Conservation (phyloP, 2,113 vertebrate species). For the Bufo gargarizans region DNA sequence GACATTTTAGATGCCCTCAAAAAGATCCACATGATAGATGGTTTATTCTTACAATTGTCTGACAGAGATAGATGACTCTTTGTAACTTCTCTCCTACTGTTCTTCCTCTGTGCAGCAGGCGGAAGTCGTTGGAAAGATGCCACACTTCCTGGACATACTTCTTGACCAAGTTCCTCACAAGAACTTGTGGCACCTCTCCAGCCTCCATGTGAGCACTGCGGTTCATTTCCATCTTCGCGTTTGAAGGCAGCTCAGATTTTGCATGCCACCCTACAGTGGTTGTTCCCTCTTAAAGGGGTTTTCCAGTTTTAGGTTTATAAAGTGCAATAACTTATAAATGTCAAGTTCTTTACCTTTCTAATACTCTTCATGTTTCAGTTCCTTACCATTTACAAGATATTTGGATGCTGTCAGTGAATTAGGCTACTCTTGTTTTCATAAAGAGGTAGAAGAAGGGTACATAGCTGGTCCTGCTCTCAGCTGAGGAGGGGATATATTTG, state of each 20-base stretch:
- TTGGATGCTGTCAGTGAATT: no score
- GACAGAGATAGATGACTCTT: constrained; percentile 9
- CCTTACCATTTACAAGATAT: no score
- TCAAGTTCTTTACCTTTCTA: no score
- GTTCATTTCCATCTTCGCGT: not conserved
- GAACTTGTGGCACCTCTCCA: not conserved
- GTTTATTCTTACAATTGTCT: constrained; percentile 1
- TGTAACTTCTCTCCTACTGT: not conserved
- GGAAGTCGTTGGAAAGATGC: not conserved
- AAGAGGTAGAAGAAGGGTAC: no score
- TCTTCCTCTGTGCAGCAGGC: not conserved
- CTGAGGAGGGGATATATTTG: no score
- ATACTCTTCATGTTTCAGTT: not conserved
- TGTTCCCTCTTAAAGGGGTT: not conserved
- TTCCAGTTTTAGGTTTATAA: not conserved
- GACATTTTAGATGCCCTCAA: not conserved
- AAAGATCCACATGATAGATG: not conserved
- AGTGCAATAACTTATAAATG: not conserved
- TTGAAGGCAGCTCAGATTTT: not conserved
- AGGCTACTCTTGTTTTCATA: no score
- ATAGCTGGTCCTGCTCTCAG: no score
- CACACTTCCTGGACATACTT: constrained; percentile 24
- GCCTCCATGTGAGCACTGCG: not conserved
- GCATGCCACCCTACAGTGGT: not conserved
- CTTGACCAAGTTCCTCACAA: constrained; percentile 14